Percentiles rank a stretch among this genome's conserved stretches.
Conservation (phyloP, 2,888 invertebrate genomes). For the Harpalus rufipes region DNA sequence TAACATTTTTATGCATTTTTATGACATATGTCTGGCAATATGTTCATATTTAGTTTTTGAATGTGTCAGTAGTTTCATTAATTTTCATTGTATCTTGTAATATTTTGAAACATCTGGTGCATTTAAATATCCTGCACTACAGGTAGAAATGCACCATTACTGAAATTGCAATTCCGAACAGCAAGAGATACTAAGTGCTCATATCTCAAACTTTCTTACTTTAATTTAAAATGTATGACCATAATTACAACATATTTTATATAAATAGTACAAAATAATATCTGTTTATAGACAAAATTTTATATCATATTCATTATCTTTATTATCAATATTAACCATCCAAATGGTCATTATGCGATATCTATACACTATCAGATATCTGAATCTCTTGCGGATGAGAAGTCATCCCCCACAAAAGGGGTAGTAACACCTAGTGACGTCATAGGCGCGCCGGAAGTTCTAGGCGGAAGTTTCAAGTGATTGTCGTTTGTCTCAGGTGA, state of each 20-base stretch:
- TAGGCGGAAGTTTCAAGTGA: constrained; percentile 15
- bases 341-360: too few species aligned
- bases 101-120: neutral
- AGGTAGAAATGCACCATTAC: neutral
- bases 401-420: too few species aligned
- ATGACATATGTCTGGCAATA: neutral
- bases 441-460: constrained; percentile 18
- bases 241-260: too few species aligned
- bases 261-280: too few species aligned
- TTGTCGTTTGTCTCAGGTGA: constrained; percentile 35
- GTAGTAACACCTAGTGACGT: neutral
- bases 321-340: too few species aligned
- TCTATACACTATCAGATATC: too few species aligned
- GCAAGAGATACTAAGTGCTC: neutral
- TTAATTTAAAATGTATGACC: neutral
- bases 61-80: neutral
- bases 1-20: neutral
- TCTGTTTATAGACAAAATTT: too few species aligned
- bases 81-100: neutral
- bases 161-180: neutral
- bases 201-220: constrained; percentile 2
- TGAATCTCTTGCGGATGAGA: too few species aligned
- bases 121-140: neutral
- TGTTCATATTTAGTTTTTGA: neutral
- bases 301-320: too few species aligned